Conservation (phyloP, 2,113 vertebrate species). For the Columba janthina region DNA sequence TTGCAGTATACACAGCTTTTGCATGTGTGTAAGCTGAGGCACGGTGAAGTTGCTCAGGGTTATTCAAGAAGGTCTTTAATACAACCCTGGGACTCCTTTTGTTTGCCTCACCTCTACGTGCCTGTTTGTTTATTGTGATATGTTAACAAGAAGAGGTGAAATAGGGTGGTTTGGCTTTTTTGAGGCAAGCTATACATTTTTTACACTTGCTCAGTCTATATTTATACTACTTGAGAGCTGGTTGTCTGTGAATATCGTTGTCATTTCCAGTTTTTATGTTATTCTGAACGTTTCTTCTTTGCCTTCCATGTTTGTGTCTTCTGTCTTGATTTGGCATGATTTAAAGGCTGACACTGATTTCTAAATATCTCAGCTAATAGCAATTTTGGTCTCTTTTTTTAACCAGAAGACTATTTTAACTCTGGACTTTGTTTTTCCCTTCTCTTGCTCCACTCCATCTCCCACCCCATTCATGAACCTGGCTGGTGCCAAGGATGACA, state of each 20-base stretch:
- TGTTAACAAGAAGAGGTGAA: slow-evolving; percentile 13
- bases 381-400: background rate
- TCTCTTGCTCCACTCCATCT: background rate
- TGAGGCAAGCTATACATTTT: background rate
- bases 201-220: background rate
- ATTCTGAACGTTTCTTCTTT: background rate
- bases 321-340: background rate
- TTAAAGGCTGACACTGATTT: background rate
- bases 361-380: background rate
- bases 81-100: background rate
- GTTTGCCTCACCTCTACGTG: slow-evolving; percentile 18
- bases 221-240: background rate
- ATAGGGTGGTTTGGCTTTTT: slow-evolving; percentile 10
- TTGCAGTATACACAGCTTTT: background rate
- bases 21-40: background rate
- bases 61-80: background rate
- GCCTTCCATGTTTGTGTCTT: background rate
- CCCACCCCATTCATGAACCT: background rate
- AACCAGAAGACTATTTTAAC: background rate
- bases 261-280: background rate
- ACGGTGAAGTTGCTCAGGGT: background rate
- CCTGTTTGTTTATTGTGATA: background rate
- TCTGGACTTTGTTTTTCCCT: accelerated
- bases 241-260: background rate
- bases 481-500: background rate